Evolutionary conservation across 2,888 invertebrate genomes (phyloP).

Genomic region (Plusia festucae): DNA sequence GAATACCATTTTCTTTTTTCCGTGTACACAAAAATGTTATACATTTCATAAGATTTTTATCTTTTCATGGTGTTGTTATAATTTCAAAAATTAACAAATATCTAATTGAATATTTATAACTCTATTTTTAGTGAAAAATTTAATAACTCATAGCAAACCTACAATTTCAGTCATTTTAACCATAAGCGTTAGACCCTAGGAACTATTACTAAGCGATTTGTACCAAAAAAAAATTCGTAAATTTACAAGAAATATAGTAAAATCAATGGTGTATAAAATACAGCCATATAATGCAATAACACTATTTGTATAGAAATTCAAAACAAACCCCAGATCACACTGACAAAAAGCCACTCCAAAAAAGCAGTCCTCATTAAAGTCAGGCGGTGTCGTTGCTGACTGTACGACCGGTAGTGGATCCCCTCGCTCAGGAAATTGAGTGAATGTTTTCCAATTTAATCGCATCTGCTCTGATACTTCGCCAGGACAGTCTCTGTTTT

Average conservation of each 20-base stretch:
- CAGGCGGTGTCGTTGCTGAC: conserved; percentile 63
- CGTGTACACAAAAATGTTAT: too few species aligned
- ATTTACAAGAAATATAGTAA: too few species aligned
- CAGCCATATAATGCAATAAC: not conserved
- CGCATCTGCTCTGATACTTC: conserved; percentile 84
- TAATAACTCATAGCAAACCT: too few species aligned
- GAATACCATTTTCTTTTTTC: conserved; percentile 38
- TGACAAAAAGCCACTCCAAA: not conserved
- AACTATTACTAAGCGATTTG: too few species aligned
- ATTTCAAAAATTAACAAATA: too few species aligned
- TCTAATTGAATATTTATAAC: too few species aligned
- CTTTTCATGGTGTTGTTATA: too few species aligned
- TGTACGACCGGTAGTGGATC: conserved; percentile 70
- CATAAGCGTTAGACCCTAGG: too few species aligned
- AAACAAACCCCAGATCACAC: not conserved
- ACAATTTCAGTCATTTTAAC: too few species aligned
- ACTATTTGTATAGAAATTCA: not conserved
- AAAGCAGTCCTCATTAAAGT: conserved; percentile 17
- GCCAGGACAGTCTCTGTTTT: conserved; percentile 65
- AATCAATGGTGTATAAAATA: too few species aligned
- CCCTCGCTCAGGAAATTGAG: conserved; percentile 87
- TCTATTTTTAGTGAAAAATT: too few species aligned
- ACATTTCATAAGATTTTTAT: not conserved
- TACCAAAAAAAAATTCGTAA: too few species aligned
- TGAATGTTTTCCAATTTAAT: conserved; percentile 89